phyloP scores from a whole-genome alignment of 1,140 invertebrate genomes.

The Lysiphlebus fabarum region DNA sequence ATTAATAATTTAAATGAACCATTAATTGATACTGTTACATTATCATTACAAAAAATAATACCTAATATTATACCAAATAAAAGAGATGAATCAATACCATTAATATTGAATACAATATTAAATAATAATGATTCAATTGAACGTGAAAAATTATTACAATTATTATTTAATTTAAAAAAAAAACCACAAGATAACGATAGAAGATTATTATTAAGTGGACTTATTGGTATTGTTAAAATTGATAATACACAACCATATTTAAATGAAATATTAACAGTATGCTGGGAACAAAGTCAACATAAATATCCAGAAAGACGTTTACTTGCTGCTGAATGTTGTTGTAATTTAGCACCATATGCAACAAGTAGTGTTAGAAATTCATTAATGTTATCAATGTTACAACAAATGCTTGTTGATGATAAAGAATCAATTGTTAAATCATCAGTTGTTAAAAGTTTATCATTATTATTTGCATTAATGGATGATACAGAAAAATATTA shows the following conservation, averaged over 20 bases:
- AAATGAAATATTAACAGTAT: constrained; percentile 70
- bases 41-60: constrained; percentile 62
- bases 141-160: constrained; percentile 67
- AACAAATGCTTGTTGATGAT: constrained; percentile 72
- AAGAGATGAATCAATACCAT: constrained; percentile 70
- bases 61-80: constrained; percentile 70
- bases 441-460: constrained; percentile 64
- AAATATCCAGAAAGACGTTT: constrained; percentile 69
- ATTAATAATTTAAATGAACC: constrained; percentile 46
- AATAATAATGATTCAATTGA: constrained; percentile 61
- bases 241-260: constrained; percentile 59
- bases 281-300: constrained; percentile 76
- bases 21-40: constrained; percentile 51
- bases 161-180: constrained; percentile 75
- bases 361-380: constrained; percentile 68
- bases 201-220: constrained; percentile 44
- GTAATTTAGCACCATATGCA: constrained; percentile 69
- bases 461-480: constrained; percentile 64
- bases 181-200: constrained; percentile 70
- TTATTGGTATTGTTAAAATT: constrained; percentile 62
- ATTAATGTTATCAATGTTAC: constrained; percentile 70
- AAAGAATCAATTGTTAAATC: constrained; percentile 65
- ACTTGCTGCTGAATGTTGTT: constrained; percentile 71
- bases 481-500: constrained; percentile 69
- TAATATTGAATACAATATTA: constrained; percentile 65